Conservation (phyloP, 2,797 vertebrate genomes). For the Hemibagrus guttatus region DNA sequence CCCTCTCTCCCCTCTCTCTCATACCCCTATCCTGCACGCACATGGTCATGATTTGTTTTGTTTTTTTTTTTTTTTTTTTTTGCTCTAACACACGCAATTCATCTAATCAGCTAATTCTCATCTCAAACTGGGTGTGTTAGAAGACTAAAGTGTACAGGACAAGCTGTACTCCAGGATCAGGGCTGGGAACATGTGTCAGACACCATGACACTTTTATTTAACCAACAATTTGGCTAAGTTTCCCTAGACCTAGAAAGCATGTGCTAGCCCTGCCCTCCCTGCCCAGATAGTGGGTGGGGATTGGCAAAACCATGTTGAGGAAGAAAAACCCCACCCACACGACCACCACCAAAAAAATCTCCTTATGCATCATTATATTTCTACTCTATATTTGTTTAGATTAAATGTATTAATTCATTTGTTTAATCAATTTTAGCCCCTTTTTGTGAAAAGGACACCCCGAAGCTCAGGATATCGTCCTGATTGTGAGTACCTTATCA, state of each 20-base stretch:
- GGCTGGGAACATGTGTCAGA: too few relatives aligned
- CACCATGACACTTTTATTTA: not conserved
- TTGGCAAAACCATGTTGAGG: not conserved
- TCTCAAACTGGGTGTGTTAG: not conserved
- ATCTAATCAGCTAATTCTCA: not conserved
- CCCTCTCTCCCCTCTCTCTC: too few relatives aligned
- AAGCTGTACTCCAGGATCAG: not conserved
- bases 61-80: too few relatives aligned
- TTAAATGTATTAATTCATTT: not conserved
- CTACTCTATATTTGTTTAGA: not conserved
- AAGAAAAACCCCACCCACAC: too few relatives aligned
- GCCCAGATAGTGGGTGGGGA: not conserved
- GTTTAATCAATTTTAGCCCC: slow-evolving; percentile 66
- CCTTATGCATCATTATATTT: not conserved
- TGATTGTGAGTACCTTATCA: slow-evolving; percentile 75
- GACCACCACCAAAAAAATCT: not conserved
- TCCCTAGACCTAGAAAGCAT: too few relatives aligned
- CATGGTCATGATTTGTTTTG: too few relatives aligned
- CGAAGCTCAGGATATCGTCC: slow-evolving; percentile 81
- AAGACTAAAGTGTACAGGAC: not conserved
- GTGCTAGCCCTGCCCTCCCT: too few relatives aligned
- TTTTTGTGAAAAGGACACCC: slow-evolving; percentile 82
- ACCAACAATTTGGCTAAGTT: not conserved
- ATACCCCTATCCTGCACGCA: too few relatives aligned
- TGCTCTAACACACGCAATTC: not conserved